A percentile compares a stretch with the other conserved stretches of the same genome.
These are phyloP conservation scores for Anableps anableps DNA, from an alignment of 2,797 vertebrate genomes.

Conservation along the genomic window DNA sequence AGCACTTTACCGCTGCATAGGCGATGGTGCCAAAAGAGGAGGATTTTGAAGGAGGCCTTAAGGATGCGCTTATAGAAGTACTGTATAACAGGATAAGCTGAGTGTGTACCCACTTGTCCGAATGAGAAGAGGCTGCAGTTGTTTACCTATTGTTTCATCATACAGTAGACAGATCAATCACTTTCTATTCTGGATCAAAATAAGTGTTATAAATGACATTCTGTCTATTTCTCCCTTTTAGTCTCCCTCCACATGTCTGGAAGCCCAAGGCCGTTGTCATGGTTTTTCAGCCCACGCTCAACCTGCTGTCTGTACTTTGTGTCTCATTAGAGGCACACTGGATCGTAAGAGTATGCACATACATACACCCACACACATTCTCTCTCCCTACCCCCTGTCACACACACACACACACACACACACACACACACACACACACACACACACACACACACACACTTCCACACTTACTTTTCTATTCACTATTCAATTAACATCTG, in stretches of 20 bases:
- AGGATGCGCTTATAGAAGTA: not conserved
- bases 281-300: conserved; percentile 74
- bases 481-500: conserved; percentile 59
- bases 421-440: conserved; percentile 15
- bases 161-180: conserved; percentile 35
- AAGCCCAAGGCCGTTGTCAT: conserved; percentile 71
- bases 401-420: not conserved
- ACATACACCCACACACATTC: not conserved
- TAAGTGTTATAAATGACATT: conserved; percentile 52
- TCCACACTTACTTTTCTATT: conserved; percentile 26
- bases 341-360: conserved; percentile 55
- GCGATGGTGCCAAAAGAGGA: conserved; percentile 18
- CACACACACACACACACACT: not conserved
- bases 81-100: not conserved
- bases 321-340: conserved; percentile 71
- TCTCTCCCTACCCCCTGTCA: not conserved
- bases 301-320: conserved; percentile 72
- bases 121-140: not conserved
- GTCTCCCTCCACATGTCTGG: conserved; percentile 52
- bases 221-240: conserved; percentile 27
- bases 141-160: not conserved
- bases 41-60: conserved; percentile 8
- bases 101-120: not conserved
- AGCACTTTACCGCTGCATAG: conserved; percentile 30
- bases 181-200: conserved; percentile 41